Percentiles rank a stretch among this genome's conserved stretches.
Conservation (phyloP, 2,888 invertebrate genomes). For the Ophioninae sp. region DNA sequence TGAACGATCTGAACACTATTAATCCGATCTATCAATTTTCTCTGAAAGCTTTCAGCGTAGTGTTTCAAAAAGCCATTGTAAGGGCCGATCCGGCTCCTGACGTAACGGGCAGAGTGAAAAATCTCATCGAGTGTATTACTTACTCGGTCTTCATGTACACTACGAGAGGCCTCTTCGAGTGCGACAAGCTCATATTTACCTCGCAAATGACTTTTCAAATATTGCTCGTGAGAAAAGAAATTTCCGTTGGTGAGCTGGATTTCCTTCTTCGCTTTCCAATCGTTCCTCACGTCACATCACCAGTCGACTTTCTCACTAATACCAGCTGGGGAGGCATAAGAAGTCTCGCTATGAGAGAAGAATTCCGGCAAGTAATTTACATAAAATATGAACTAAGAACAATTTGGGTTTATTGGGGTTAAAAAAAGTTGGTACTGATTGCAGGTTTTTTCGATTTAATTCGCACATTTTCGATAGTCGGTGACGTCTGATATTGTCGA, state of each 20-base stretch:
- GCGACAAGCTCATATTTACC: slow-evolving; percentile 97
- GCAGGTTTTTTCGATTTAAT: background rate
- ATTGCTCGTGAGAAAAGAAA: slow-evolving; percentile 92
- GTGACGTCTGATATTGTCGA: too few species aligned
- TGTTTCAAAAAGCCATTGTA: slow-evolving; percentile 97
- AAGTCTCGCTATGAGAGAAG: slow-evolving; percentile 93
- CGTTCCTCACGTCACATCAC: slow-evolving; percentile 95
- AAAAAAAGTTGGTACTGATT: background rate
- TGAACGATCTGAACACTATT: slow-evolving; percentile 97
- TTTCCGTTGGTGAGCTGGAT: slow-evolving; percentile 92
- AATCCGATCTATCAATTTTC: slow-evolving; percentile 99
- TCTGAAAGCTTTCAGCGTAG: slow-evolving; percentile 98
- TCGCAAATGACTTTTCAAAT: slow-evolving; percentile 98
- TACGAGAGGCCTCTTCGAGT: slow-evolving; percentile 95
- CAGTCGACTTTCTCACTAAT: slow-evolving; percentile 96
- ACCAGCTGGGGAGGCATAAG: slow-evolving; percentile 97
- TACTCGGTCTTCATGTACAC: slow-evolving; percentile 98
- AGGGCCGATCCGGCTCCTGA: slow-evolving; percentile 92
- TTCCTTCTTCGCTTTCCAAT: slow-evolving; percentile 96
- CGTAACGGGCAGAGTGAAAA: slow-evolving; percentile 90
- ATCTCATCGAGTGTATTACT: slow-evolving; percentile 96
- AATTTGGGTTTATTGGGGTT: background rate
- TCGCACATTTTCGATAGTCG: background rate
- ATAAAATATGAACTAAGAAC: background rate
- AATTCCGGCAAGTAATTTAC: slow-evolving; percentile 84